Conservation (phyloP, 2,113 vertebrate genomes). For the Ceyx cyanopectus region DNA sequence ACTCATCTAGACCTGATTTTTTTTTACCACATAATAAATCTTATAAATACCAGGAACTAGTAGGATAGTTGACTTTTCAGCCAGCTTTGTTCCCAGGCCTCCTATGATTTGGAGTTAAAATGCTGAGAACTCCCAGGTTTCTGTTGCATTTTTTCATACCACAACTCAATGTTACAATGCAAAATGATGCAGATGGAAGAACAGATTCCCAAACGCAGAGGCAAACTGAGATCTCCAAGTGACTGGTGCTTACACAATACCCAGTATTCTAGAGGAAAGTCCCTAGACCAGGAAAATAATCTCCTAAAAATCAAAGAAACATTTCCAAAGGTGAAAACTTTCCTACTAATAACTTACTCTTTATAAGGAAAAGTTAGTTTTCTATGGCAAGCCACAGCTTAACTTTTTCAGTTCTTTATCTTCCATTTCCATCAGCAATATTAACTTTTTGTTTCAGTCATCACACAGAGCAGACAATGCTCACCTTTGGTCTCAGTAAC, state of each 20-base stretch:
- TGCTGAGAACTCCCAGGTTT: background rate
- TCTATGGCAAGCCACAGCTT: background rate
- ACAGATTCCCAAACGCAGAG: background rate
- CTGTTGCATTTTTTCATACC: background rate
- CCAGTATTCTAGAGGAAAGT: background rate
- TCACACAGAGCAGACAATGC: background rate
- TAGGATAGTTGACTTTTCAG: background rate
- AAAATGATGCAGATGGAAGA: background rate
- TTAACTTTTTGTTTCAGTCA: background rate
- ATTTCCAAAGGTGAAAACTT: background rate
- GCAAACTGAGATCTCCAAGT: background rate
- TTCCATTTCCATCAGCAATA: background rate
- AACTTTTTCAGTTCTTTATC: background rate
- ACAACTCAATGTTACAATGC: background rate
- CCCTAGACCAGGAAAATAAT: background rate
- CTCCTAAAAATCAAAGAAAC: background rate
- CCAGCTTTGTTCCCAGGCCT: background rate
- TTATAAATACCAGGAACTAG: background rate
- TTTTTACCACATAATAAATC: background rate
- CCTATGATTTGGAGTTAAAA: background rate
- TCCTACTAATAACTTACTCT: background rate
- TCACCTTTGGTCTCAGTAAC: conserved; percentile 4
- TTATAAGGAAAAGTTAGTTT: background rate
- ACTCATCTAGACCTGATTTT: background rate
- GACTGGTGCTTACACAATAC: background rate